phyloP scores from a whole-genome alignment of 2,888 invertebrate species.

The Pilophorus perplexus region DNA sequence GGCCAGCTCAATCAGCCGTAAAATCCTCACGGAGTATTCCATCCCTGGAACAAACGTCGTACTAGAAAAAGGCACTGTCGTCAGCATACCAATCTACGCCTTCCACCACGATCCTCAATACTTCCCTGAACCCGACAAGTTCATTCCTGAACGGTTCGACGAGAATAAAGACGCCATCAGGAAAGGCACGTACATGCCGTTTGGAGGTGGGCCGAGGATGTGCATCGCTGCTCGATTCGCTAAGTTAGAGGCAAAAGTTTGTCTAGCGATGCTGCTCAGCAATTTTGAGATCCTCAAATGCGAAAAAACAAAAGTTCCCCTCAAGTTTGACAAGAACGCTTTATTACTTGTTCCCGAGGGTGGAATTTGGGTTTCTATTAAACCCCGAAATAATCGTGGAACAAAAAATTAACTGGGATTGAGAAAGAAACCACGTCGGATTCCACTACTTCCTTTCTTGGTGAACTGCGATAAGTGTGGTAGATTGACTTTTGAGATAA shows the following conservation, averaged over 20 bases:
- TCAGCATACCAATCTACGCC: conserved; percentile 30
- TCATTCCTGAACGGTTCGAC: conserved; percentile 62
- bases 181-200: conserved; percentile 58
- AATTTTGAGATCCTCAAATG: conserved; percentile 49
- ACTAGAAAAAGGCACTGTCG: conserved; percentile 22
- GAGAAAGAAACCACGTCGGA: too few relatives aligned
- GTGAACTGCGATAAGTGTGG: too few relatives aligned
- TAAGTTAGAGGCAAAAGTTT: conserved; percentile 58
- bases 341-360: conserved; percentile 43
- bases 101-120: conserved; percentile 49
- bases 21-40: conserved; percentile 46
- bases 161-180: conserved; percentile 58
- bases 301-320: conserved; percentile 44
- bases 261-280: conserved; percentile 55
- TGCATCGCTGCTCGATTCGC: conserved; percentile 61
- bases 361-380: conserved; percentile 44
- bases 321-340: conserved; percentile 41
- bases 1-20: conserved; percentile 25
- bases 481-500: too few relatives aligned
- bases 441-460: too few relatives aligned
- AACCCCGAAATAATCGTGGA: conserved; percentile 18
- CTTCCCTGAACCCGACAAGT: conserved; percentile 62
- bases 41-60: conserved; percentile 44
- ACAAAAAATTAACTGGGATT: background rate
- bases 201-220: conserved; percentile 60